Base-by-base conservation (phyloP, 2,797 vertebrate genomes). In the Sebastiscus albofasciatus region DNA sequence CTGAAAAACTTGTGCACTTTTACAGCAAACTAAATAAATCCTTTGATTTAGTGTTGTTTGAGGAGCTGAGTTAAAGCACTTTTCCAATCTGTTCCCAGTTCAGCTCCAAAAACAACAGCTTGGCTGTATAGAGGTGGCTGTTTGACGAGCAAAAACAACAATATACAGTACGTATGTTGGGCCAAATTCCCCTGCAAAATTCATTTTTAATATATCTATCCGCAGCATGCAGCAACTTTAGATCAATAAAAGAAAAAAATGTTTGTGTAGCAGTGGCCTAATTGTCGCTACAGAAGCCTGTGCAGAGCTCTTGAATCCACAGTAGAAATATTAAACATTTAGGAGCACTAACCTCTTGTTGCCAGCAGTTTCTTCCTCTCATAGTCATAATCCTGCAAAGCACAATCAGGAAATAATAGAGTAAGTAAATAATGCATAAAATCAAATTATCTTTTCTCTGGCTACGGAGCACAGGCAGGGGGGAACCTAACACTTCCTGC, bases 291-390 rank as follows among this genome's bases (percentile, higher is more conserved):
- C 74, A 82, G 42, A 79, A 56, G 42, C 24, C 29, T 31, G 13
- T 42, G 54, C 56, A 77, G 18, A 72, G 29, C 75, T 86, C 77
- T 11, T 55, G 29, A 76, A 72, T 74, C 36, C 55, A 64, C 8
- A 72, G 39, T 27, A 5, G 31, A 84, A 61, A 59, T 74, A 78
- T 77, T 73, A 83, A 88, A 87, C 80, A 89, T 81, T 86, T 82
- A 90, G 26, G 5, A 69, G 55, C 27, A 91, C 95, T 82, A 85
- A 96, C 96, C 96, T 95, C 91, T 93, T 64, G 87, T 95, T 71
- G 96, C 96, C 79, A 95, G 84, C 69, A 95, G 92, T 87, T 96
- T 97, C 93, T 97, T 97, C 90, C 89, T 95, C 87, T 96, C 95
- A 52, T 97, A 97, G 89, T 97, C 96, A 73, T 94, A 94, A 89